Evolutionary conservation across 2,888 invertebrate species (phyloP).

Genomic region (Aphidoletes aphidimyza): DNA sequence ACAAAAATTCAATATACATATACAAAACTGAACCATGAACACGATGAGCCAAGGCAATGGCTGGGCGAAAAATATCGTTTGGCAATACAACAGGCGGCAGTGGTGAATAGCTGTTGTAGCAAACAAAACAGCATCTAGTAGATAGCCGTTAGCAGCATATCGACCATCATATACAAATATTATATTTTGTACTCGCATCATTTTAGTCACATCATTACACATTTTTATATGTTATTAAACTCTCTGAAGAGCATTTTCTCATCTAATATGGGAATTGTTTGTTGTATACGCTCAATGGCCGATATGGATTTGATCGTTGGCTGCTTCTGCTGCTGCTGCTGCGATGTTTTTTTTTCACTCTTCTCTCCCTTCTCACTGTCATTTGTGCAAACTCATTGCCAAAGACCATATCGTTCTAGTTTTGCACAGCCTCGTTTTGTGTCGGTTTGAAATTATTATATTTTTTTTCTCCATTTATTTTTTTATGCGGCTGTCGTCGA

Average conservation of each 20-base stretch:
- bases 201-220: slow-evolving; percentile 42
- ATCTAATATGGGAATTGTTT: neutral
- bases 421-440: neutral
- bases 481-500: neutral
- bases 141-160: too few relatives aligned
- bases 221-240: slow-evolving; percentile 43
- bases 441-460: neutral
- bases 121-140: too few relatives aligned
- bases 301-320: slow-evolving; percentile 34
- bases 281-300: neutral
- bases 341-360: neutral
- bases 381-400: too few relatives aligned
- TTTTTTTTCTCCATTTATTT: too few relatives aligned
- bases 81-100: neutral
- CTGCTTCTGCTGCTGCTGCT: neutral
- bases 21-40: neutral
- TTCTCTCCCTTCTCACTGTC: neutral
- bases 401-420: too few relatives aligned
- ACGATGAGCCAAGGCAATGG: neutral
- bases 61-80: neutral
- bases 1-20: neutral
- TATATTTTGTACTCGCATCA: slow-evolving; percentile 35
- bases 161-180: neutral
- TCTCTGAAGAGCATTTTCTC: slow-evolving; percentile 9
- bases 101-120: neutral